These are phyloP conservation scores for Scaptomyza hsui DNA, from an alignment of 1,140 invertebrate genomes.

Conservation along the genomic window DNA sequence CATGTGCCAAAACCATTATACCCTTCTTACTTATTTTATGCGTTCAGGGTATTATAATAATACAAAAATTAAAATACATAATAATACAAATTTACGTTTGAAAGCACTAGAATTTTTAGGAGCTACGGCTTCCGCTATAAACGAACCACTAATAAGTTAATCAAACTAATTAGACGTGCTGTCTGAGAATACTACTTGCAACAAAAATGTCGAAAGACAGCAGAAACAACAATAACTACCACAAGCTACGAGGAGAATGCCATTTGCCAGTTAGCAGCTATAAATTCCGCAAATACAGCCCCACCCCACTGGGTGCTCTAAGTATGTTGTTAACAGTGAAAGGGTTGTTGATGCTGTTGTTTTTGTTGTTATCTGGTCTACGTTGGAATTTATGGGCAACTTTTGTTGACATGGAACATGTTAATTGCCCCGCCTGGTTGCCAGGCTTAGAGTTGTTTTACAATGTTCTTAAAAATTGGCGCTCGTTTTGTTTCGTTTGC, in stretches of 20 bases:
- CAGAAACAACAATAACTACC: conserved; percentile 7
- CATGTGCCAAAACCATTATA: too few species aligned
- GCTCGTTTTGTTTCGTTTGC: conserved; percentile 59
- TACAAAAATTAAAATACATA: too few species aligned
- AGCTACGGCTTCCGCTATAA: not conserved
- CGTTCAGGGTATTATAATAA: too few species aligned
- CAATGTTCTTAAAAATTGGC: conserved; percentile 77
- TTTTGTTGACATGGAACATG: conserved; percentile 72
- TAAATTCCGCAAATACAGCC: conserved; percentile 61
- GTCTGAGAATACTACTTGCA: conserved; percentile 12
- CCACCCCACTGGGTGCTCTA: conserved; percentile 28
- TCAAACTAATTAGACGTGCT: conserved; percentile 68
- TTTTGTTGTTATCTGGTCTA: conserved; percentile 33
- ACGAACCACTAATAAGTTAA: conserved; percentile 64
- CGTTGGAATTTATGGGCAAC: conserved; percentile 65
- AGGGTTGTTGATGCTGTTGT: conserved; percentile 53
- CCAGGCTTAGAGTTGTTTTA: conserved; percentile 59
- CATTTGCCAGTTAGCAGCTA: conserved; percentile 52
- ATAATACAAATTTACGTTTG: too few species aligned
- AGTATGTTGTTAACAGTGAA: conserved; percentile 72
- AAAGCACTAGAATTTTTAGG: too few species aligned
- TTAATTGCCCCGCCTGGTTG: conserved; percentile 66
- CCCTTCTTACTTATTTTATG: too few species aligned
- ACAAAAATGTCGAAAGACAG: conserved; percentile 20
- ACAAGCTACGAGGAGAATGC: conserved; percentile 35